A percentile compares a stretch with the other conserved stretches of the same genome.
Evolutionary conservation across 2,888 invertebrate species (phyloP).

Genomic region (Mamestra brassicae): DNA sequence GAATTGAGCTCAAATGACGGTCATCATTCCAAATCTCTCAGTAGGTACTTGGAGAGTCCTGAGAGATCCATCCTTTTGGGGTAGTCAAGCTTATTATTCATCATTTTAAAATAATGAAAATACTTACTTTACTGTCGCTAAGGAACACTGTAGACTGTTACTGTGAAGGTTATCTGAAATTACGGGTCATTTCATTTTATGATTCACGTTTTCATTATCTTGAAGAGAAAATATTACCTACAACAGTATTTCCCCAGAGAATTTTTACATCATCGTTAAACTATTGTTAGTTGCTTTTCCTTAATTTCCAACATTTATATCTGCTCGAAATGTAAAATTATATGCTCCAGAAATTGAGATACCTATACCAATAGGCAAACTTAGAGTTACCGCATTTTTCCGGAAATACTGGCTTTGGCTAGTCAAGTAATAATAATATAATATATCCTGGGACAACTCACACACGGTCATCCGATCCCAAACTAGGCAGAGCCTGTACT

Average conservation of each 20-base stretch:
- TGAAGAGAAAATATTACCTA: slow-evolving; percentile 21
- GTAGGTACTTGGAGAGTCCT: too few species aligned
- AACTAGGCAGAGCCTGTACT: too few species aligned
- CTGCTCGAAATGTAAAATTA: background rate
- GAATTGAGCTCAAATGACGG: too few species aligned
- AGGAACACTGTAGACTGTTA: slow-evolving; percentile 13
- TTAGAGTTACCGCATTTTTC: background rate
- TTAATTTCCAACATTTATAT: slow-evolving; percentile 5
- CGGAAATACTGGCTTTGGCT: too few species aligned
- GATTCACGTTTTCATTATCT: slow-evolving; percentile 55
- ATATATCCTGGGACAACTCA: too few species aligned
- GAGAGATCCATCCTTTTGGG: too few species aligned
- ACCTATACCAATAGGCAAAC: background rate
- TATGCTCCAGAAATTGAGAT: background rate
- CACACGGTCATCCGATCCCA: too few species aligned
- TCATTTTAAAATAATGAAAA: slow-evolving; percentile 12
- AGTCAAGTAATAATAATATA: too few species aligned
- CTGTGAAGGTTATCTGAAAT: slow-evolving; percentile 52
- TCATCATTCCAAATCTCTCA: background rate
- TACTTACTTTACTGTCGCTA: background rate
- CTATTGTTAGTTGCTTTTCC: slow-evolving; percentile 5
- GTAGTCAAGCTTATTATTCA: background rate
- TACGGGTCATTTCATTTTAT: slow-evolving; percentile 49
- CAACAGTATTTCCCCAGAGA: slow-evolving; percentile 30
- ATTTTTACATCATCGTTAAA: slow-evolving; percentile 9